Evolutionary conservation across 2,797 vertebrate species (phyloP).

Genomic region (Silurus lanzhouensis): DNA sequence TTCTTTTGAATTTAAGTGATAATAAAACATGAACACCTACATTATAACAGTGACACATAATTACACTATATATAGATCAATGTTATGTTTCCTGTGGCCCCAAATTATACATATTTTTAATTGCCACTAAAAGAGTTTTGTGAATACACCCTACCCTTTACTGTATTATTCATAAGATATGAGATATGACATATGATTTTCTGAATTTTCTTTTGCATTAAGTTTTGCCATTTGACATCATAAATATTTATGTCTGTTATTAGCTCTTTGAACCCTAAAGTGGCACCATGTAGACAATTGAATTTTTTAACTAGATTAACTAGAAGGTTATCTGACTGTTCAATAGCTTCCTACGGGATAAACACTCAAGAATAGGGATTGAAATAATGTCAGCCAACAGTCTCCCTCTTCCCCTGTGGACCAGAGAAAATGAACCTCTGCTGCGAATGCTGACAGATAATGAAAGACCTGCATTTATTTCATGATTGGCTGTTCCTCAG

Average conservation of each 20-base stretch:
- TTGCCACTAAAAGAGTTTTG: background rate
- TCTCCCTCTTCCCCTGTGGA: background rate
- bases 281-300: background rate
- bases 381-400: slow-evolving; percentile 12
- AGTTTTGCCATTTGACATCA: background rate
- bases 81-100: background rate
- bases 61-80: background rate
- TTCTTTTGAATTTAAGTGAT: background rate
- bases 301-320: background rate
- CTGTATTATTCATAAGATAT: background rate
- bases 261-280: background rate
- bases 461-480: slow-evolving; percentile 23
- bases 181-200: no score
- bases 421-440: background rate
- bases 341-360: background rate
- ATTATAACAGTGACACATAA: background rate
- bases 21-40: background rate
- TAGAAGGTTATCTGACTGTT: background rate
- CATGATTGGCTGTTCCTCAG: slow-evolving; percentile 12
- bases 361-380: background rate
- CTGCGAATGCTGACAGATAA: slow-evolving; percentile 9
- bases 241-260: no score
- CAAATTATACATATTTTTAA: background rate
- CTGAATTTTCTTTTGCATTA: background rate
- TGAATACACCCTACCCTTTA: background rate